Evolutionary conservation across 2,113 vertebrate genomes (phyloP), one percentile per base, ranked within the genome.

Genomic region (Amphiprion ocellaris): DNA sequence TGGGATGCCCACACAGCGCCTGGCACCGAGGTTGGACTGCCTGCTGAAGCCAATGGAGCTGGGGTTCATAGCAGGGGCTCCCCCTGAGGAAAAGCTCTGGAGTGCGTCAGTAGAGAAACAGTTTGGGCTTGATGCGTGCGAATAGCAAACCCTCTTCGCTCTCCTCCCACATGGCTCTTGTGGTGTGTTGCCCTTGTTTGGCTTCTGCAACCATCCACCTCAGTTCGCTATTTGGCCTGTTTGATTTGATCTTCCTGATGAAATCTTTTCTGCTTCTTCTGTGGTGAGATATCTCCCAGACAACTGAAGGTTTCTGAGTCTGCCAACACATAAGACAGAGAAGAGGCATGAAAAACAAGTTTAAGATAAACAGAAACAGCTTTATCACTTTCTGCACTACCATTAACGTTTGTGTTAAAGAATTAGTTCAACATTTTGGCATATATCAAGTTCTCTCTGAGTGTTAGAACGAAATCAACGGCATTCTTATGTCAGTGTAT

Each of bases 91-190:
- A 76, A 64, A 67, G 63, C 73, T 79, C 65, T 71, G 69, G 71
- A 79, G 50, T 74, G 8, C 87, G 84, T 90, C 82, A 90, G 74
- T 87, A 55, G 69, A 91, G 67, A 82, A 83, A 78, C 69, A 64
- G 75, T 82, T 89, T 73, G 74, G 87, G 68, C 73, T 90, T 74
- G 83, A 79, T 77, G 68, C 26, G 39, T 67, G 68, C 69, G n/a
- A 88, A 87, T 37, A 83, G 79, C 83, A 83, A 89, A 89, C 71
- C 77, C 30, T 58, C 79, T 74, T 90, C 87, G 66, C 87, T 82
- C 68, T 85, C 86, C 80, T 87, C 84, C 92, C 90, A 91, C 94
- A 95, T 95, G 92, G 89, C 90, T 88, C 86, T 90, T 46, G 69
- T 44, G 44, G 54, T 69, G 19, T 10, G 74, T 81, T 75, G 47